Evolutionary conservation across 2,888 invertebrate species (phyloP), one percentile per base, ranked within the genome.

Genomic region (Campoletis raptor): DNA sequence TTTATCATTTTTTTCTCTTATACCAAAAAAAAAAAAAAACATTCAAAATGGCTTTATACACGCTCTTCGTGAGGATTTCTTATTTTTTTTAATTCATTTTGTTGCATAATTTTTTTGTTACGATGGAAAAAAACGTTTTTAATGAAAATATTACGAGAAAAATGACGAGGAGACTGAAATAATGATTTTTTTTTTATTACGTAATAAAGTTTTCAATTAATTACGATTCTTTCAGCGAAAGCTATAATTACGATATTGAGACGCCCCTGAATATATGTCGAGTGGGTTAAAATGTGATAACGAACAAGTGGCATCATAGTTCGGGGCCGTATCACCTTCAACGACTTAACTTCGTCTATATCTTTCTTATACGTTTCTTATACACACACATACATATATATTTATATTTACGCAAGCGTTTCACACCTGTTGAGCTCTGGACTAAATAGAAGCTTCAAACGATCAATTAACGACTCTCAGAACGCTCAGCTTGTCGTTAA

Each of bases 261-360:
- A 67, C 36, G 48, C 24, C 18, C 69, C 79, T 61, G 64, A 76
- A 74, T 37, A 37, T n/a, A 64, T 74, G 61, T 78, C 78, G 74
- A 85, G 82, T 15, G 57, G 74, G 78, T 76, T 85, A 79, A 85
- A 42, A 42, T 48, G 78, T 66, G 86, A 86, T 86, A 86, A 86
- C 84, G 74, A 86, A 73, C 74, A 37, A 48, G 69, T 84, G 74
- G 30, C 78, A 81, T 84, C 86, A 74, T 78, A 70, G 73, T 79
- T 84, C 78, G 81, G 45, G 81, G 86, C 69, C 81, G 79, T 70
- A 73, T 69, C 40, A 76, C 48, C 69, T 74, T 54, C 73, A 57
- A 40, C 73, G n/a, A 24, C 12, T 57, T 21, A 45, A 21, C 40
- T 18, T 45, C 18, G 70, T 18, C 36, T 64, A 21, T 78, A 40